Evolutionary conservation across 2,113 vertebrate genomes (phyloP).

Genomic region (Opisthocomus hoazin): DNA sequence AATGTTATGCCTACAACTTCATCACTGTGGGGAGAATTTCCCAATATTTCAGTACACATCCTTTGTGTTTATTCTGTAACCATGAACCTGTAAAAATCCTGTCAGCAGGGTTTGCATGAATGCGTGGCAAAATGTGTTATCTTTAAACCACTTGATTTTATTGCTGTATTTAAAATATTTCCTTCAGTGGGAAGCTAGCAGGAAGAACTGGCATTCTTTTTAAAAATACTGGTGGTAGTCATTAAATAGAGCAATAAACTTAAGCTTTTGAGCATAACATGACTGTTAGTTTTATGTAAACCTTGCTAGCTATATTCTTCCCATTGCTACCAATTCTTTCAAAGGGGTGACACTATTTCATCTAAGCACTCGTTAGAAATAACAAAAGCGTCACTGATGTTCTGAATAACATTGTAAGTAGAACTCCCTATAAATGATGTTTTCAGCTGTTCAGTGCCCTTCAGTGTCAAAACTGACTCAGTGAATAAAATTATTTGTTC

Average conservation of each 20-base stretch:
- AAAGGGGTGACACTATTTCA: neutral
- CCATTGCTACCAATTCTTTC: neutral
- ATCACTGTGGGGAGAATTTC: slow-evolving; percentile 60
- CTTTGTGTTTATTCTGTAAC: slow-evolving; percentile 55
- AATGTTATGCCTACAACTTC: slow-evolving; percentile 37
- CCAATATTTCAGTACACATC: slow-evolving; percentile 31
- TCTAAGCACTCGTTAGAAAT: neutral
- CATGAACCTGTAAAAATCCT: slow-evolving; percentile 67
- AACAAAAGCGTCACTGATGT: neutral
- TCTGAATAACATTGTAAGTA: neutral
- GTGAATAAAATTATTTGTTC: slow-evolving; percentile 27
- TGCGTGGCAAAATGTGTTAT: slow-evolving; percentile 69
- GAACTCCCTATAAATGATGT: neutral
- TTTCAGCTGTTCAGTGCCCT: slow-evolving; percentile 16
- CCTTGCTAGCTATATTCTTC: neutral
- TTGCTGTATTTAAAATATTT: slow-evolving; percentile 78
- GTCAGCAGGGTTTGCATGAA: slow-evolving; percentile 72
- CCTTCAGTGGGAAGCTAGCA: slow-evolving; percentile 67
- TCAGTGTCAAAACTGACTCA: neutral
- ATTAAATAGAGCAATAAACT: slow-evolving; percentile 81
- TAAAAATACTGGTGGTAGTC: slow-evolving; percentile 72
- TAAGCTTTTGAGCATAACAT: slow-evolving; percentile 75
- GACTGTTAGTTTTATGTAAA: slow-evolving; percentile 63
- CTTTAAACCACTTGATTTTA: slow-evolving; percentile 76
- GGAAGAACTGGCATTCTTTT: slow-evolving; percentile 70